phyloP scores from a whole-genome alignment of 1,140 invertebrate species.

The Zaprionus taronus region DNA sequence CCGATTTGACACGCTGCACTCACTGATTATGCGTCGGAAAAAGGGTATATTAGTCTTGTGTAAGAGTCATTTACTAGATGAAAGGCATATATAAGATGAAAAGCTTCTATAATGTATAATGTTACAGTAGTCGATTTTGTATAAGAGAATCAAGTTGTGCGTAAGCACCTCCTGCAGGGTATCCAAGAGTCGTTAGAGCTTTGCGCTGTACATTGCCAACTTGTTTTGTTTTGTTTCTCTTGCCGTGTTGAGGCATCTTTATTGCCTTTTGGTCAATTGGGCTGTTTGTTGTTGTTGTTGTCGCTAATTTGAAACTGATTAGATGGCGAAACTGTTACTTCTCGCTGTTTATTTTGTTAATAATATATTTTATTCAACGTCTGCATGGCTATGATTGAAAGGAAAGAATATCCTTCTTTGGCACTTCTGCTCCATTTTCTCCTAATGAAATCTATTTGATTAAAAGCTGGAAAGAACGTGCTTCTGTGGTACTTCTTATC shows the following conservation, averaged over 20 bases:
- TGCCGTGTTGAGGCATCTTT: conserved; percentile 37
- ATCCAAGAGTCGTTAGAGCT: background rate
- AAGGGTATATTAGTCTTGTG: background rate
- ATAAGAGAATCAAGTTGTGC: background rate
- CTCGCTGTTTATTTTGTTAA: conserved; percentile 35
- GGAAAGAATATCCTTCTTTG: background rate
- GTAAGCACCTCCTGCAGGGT: background rate
- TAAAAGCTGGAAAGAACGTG: too few species aligned
- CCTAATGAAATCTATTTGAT: too few species aligned
- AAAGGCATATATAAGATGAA: too few species aligned
- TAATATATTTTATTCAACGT: conserved; percentile 11
- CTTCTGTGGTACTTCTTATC: too few species aligned
- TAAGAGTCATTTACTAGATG: background rate
- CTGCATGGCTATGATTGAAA: background rate
- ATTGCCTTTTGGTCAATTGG: conserved; percentile 72
- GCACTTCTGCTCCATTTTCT: too few species aligned
- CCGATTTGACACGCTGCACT: conserved; percentile 1
- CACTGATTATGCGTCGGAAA: background rate
- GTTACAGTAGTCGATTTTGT: too few species aligned
- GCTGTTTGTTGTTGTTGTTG: conserved; percentile 53
- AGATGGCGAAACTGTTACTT: conserved; percentile 66
- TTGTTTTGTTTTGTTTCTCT: conserved; percentile 22
- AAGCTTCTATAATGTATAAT: too few species aligned
- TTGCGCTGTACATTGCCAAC: background rate
- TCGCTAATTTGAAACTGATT: conserved; percentile 81